Conservation (phyloP, 2,888 invertebrate genomes). For the Lathronympha strigana region DNA sequence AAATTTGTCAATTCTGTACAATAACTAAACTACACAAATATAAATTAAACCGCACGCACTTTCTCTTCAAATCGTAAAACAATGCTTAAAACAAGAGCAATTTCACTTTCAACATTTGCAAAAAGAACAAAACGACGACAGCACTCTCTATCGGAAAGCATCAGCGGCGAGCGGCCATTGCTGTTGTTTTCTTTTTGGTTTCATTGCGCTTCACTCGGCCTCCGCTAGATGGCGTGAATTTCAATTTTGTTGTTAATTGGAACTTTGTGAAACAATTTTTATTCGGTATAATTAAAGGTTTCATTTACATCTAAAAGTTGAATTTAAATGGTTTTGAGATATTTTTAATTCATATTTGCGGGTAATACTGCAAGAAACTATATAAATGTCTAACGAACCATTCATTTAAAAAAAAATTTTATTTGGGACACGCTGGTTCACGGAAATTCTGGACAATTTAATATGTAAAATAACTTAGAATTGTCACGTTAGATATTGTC, state of each 20-base stretch:
- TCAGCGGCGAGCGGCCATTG: conserved; percentile 53
- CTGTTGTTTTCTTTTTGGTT: conserved; percentile 49
- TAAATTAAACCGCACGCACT: conserved; percentile 10
- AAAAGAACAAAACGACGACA: conserved; percentile 63
- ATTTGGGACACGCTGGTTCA: no score
- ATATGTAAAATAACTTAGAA: no score
- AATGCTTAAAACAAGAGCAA: conserved; percentile 11
- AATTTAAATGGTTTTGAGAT: no score
- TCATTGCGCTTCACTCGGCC: conserved; percentile 5
- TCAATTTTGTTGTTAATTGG: not conserved
- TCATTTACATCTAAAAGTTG: no score
- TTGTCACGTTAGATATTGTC: no score
- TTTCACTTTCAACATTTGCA: conserved; percentile 15
- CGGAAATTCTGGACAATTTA: no score
- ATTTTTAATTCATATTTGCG: no score
- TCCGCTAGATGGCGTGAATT: conserved; percentile 53
- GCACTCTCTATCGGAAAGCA: conserved; percentile 68
- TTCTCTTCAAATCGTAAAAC: conserved; percentile 16
- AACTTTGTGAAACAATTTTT: not conserved
- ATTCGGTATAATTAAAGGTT: no score
- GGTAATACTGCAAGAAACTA: no score
- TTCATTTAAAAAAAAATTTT: no score
- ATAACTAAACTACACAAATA: not conserved
- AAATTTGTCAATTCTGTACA: no score
- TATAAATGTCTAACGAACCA: no score